These are phyloP conservation scores for Acrocephalus scirpaceus DNA, from an alignment of 2,797 vertebrate genomes.

Conservation along the genomic window DNA sequence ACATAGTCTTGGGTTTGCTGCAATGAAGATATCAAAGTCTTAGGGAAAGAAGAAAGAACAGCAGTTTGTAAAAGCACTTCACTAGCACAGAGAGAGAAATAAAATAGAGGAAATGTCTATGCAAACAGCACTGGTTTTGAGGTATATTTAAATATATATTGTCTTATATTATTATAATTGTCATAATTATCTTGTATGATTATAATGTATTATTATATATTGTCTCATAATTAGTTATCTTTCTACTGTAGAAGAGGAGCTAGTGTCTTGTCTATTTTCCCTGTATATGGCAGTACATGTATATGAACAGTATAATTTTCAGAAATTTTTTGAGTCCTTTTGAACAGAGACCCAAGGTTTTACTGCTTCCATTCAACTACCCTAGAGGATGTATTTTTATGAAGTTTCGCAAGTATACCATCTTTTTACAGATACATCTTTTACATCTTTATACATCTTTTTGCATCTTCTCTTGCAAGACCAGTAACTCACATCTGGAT, in stretches of 20 bases:
- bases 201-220: not conserved
- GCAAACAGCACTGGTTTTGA: not conserved
- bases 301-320: not conserved
- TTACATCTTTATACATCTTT: not conserved
- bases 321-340: not conserved
- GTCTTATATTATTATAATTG: not conserved
- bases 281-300: not conserved
- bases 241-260: not conserved
- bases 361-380: not conserved
- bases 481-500: not conserved
- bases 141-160: not conserved
- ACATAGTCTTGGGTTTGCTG: not conserved
- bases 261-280: not conserved
- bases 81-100: not conserved
- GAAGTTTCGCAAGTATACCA: not conserved
- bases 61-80: not conserved
- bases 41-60: not conserved
- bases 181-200: not conserved
- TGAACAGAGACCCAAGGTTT: not conserved
- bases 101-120: not conserved
- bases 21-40: not conserved
- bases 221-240: not conserved
- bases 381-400: not conserved
- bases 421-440: not conserved
- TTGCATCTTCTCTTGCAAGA: not conserved